Conservation (phyloP, 37 sponge, comb jelly and placozoan genomes). For the Halichondria panicea region DNA sequence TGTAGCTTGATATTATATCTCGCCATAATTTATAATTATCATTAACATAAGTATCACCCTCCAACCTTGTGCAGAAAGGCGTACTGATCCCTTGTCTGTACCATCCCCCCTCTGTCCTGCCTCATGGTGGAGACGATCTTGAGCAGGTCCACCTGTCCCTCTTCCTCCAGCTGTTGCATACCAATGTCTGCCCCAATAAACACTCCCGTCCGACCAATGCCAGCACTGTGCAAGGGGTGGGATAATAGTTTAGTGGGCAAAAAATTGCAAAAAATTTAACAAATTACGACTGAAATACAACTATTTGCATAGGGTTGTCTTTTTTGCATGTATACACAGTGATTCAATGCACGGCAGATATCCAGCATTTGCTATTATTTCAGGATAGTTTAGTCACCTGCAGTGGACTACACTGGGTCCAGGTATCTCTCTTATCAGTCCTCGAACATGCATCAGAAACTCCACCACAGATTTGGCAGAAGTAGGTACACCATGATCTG, state of each 20-base stretch:
- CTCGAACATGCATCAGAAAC: constrained; percentile 42
- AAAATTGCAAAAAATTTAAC: too few relatives aligned
- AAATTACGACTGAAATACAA: too few relatives aligned
- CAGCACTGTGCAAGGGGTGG: constrained; percentile 49
- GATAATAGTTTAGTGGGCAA: background rate
- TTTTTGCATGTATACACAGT: too few relatives aligned
- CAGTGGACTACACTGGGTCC: constrained; percentile 87
- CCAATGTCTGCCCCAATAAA: constrained; percentile 82
- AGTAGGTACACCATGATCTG: constrained; percentile 85
- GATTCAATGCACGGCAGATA: too few relatives aligned
- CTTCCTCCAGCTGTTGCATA: constrained; percentile 73
- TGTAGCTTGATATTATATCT: too few relatives aligned
- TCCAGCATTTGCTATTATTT: too few relatives aligned
- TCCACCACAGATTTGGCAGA: constrained; percentile 50
- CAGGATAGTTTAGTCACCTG: constrained; percentile 79
- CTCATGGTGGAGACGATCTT: constrained; percentile 76
- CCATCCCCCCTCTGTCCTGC: constrained; percentile 94
- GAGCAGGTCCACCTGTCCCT: constrained; percentile 69
- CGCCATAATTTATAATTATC: too few relatives aligned
- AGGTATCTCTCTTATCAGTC: constrained; percentile 31
- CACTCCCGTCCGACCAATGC: constrained; percentile 88
- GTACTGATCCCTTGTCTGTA: constrained; percentile 88
- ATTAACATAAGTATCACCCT: background rate
- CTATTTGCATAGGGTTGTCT: too few relatives aligned
- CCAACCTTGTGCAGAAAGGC: constrained; percentile 56